A percentile compares a stretch with the other conserved stretches of the same genome.
Evolutionary conservation across 2,888 invertebrate genomes (phyloP).

Genomic region (Labia minor): DNA sequence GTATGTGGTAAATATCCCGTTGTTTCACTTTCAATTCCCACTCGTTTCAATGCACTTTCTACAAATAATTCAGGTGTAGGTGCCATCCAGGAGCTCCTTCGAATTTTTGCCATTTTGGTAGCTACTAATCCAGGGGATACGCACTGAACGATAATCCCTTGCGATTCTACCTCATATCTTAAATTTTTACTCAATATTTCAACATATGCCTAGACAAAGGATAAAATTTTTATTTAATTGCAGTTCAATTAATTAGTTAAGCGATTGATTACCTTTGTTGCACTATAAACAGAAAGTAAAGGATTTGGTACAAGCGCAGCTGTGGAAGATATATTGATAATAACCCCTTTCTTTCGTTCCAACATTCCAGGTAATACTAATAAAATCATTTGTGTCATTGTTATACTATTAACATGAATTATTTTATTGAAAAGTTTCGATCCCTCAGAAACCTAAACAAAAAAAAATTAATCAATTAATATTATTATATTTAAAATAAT

Average conservation of each 20-base stretch:
- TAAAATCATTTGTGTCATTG: conserved; percentile 73
- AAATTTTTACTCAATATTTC: conserved; percentile 70
- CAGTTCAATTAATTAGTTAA: no score
- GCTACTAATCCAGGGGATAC: conserved; percentile 80
- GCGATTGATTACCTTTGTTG: conserved; percentile 57
- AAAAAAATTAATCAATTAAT: background rate
- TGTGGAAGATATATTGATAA: conserved; percentile 83
- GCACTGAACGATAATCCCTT: conserved; percentile 68
- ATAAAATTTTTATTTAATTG: conserved; percentile 13
- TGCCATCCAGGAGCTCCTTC: conserved; percentile 56
- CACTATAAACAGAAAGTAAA: conserved; percentile 72
- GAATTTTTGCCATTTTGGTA: conserved; percentile 79
- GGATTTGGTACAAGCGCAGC: conserved; percentile 72
- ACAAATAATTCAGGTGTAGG: conserved; percentile 65
- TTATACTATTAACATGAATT: conserved; percentile 66
- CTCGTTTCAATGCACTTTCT: conserved; percentile 53
- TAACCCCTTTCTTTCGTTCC: conserved; percentile 63
- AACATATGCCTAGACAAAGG: conserved; percentile 54
- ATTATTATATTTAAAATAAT: no score
- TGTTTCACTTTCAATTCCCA: conserved; percentile 57
- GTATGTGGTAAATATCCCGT: conserved; percentile 67
- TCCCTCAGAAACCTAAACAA: conserved; percentile 30
- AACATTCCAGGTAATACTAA: conserved; percentile 79
- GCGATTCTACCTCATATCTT: conserved; percentile 58
- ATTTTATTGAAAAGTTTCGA: conserved; percentile 54